Base-by-base conservation (phyloP, 2,888 invertebrate species). In the Protonemura montana region DNA sequence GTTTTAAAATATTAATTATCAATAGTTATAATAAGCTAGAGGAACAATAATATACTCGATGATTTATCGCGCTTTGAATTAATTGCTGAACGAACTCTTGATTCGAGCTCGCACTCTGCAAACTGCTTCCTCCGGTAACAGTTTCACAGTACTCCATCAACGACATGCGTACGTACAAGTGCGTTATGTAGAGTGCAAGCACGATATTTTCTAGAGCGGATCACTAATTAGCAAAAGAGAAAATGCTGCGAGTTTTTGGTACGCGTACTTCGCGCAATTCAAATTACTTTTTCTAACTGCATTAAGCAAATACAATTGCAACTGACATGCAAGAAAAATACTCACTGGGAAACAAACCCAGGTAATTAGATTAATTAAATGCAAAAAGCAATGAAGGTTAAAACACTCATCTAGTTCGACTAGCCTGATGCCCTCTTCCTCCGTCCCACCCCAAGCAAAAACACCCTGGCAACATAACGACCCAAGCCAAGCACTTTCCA, bases 1-100 rank as follows among this genome's bases (percentile, higher is more conserved):
- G 6, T 59, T 59, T 59, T 59, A 59, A 59, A 59, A 59, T 59
- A 59, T 59, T 59, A 59, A 59, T 59, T 59, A 59, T 59, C 59
- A 59, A 59, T 59, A 59, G 59, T 59, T 59, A 59, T 59, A 16
- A 59, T 59, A 35, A 10, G 35, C 10, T 59, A 21, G 16, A 21
- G 21, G 16, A 59, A 59, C 13, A 59, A 59, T 59, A 59, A 59
- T 59, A 59, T 10, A 59, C 16, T 10, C 21, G 59, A 59, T 59
- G 59, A 59, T 59, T 59, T 59, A 59, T 59, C 21, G 59, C 21
- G 13, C 59, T 10, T 59, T 59, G 59, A 2, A 59, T 59, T 59
- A 59, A 59, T 59, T 59, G 59, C 16, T 59, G 1, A 59, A 59
- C 59, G 59, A 59, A 59, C 59, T 59, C 21, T 59, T 13, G 59